Conservation (phyloP, 1,140 invertebrate species). For the Listronotus oregonensis region DNA sequence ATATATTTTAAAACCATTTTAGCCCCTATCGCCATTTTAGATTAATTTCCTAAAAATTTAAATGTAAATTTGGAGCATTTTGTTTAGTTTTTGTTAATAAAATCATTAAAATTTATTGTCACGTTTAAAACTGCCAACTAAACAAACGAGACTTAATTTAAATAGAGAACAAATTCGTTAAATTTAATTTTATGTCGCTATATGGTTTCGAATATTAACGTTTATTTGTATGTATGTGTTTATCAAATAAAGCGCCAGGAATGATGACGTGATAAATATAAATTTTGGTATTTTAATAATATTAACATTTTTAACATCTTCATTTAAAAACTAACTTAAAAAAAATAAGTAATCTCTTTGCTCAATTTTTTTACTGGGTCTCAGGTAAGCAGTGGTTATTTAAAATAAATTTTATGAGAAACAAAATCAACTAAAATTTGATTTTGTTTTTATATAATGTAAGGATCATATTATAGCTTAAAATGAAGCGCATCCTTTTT, state of each 20-base stretch:
- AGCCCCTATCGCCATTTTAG: background rate
- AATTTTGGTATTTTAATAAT: conserved; percentile 1
- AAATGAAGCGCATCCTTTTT: too few relatives aligned
- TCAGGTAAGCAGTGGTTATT: too few relatives aligned
- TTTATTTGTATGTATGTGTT: conserved; percentile 19
- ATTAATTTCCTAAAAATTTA: conserved; percentile 21
- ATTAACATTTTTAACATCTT: too few relatives aligned
- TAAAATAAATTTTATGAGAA: too few relatives aligned
- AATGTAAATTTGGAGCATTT: conserved; percentile 21
- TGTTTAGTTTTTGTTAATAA: conserved; percentile 22
- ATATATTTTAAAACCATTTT: background rate
- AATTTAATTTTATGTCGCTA: conserved; percentile 27
- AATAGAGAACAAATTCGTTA: conserved; percentile 27
- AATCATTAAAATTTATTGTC: conserved; percentile 33
- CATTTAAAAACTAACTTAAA: too few relatives aligned
- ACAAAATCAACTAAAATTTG: too few relatives aligned
- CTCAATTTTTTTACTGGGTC: too few relatives aligned
- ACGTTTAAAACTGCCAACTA: conserved; percentile 26
- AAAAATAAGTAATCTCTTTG: too few relatives aligned
- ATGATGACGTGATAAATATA: background rate
- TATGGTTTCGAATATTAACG: conserved; percentile 29
- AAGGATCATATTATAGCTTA: too few relatives aligned
- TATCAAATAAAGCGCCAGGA: conserved; percentile 8
- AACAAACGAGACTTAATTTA: conserved; percentile 35
- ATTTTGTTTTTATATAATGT: too few relatives aligned